Evolutionary conservation across 2,888 invertebrate species (phyloP).

Genomic region (Sphaeridia pumilis): DNA sequence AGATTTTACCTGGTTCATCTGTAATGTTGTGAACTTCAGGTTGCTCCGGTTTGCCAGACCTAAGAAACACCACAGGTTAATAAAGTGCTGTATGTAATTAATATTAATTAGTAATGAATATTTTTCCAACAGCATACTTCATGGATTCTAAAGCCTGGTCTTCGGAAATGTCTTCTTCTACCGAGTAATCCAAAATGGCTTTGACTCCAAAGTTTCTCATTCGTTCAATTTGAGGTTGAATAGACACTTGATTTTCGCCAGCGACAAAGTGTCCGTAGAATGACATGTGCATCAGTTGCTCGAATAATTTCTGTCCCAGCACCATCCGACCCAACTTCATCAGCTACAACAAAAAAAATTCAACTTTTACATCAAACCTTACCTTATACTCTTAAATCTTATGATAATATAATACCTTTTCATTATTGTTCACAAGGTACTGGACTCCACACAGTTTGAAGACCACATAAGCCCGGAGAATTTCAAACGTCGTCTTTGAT

Average conservation of each 20-base stretch:
- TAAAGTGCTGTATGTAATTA: not conserved
- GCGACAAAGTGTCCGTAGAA: conserved; percentile 99
- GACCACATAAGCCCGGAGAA: conserved; percentile 78
- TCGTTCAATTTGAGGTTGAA: conserved; percentile 70
- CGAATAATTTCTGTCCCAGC: conserved; percentile 71
- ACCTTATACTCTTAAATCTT: too few relatives aligned
- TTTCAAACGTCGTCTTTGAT: conserved; percentile 86
- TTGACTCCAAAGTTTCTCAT: conserved; percentile 93
- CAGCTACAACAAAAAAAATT: conserved; percentile 49
- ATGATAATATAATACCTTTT: conserved; percentile 61
- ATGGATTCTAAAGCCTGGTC: conserved; percentile 88
- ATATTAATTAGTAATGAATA: not conserved
- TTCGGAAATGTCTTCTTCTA: conserved; percentile 86
- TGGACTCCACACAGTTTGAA: conserved; percentile 81
- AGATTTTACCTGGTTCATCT: conserved; percentile 6
- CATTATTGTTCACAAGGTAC: conserved; percentile 81
- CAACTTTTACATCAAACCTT: not conserved
- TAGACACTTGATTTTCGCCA: conserved; percentile 80
- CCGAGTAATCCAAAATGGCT: conserved; percentile 96
- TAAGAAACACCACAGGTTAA: not conserved
- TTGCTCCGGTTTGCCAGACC: not conserved
- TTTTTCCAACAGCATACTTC: conserved; percentile 52
- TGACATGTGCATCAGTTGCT: conserved; percentile 74
- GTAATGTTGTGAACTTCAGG: not conserved
- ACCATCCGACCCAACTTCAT: conserved; percentile 66